A percentile compares a stretch with the other conserved stretches of the same genome.
Conservation (phyloP, 2,888 invertebrate genomes). For the Leucophenga montana region DNA sequence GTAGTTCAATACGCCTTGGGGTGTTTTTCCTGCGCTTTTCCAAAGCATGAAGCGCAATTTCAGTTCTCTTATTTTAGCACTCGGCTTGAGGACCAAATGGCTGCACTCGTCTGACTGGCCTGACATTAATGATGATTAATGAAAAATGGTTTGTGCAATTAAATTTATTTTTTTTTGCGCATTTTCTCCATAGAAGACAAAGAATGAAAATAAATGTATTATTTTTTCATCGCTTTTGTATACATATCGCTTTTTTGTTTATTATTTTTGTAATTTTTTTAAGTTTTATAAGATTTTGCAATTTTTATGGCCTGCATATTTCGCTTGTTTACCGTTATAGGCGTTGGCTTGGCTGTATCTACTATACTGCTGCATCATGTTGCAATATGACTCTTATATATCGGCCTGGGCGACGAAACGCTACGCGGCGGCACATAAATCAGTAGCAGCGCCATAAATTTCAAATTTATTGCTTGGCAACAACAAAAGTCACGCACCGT, state of each 20-base stretch:
- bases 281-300: not conserved
- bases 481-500: conserved; percentile 18
- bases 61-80: conserved; percentile 49
- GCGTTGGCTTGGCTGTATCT: not conserved
- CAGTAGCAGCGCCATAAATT: conserved; percentile 24
- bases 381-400: not conserved
- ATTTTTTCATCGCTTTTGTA: conserved; percentile 44
- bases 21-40: conserved; percentile 46
- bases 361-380: conserved; percentile 6
- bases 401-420: too few species aligned
- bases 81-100: conserved; percentile 3
- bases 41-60: conserved; percentile 56
- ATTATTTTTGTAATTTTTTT: conserved; percentile 1
- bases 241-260: not conserved
- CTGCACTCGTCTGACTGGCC: conserved; percentile 19
- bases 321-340: conserved; percentile 25
- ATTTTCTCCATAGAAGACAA: conserved; percentile 21
- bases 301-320: conserved; percentile 7
- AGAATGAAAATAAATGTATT: conserved; percentile 53
- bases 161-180: conserved; percentile 42
- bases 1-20: not conserved
- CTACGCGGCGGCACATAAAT: conserved; percentile 2
- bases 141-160: conserved; percentile 54
- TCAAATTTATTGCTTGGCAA: conserved; percentile 28
- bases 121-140: conserved; percentile 66